Evolutionary conservation across 2,888 invertebrate species (phyloP).

Genomic region (Polyommatus icarus): DNA sequence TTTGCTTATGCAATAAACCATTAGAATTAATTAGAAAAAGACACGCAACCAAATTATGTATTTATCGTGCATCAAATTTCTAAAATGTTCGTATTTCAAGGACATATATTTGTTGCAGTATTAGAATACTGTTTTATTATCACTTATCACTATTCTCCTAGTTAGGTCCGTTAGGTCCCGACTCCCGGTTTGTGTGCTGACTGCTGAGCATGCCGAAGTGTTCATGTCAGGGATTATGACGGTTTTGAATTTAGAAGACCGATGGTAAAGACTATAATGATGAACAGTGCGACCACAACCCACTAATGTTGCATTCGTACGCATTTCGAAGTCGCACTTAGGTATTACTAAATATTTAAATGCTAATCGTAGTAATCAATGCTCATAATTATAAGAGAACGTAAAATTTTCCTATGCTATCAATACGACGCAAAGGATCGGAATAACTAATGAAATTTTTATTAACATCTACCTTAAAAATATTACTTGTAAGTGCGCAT

Average conservation of each 20-base stretch:
- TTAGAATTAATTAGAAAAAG: constrained; percentile 16
- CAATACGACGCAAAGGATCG: constrained; percentile 16
- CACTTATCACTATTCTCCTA: too few species aligned
- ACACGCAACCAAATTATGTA: neutral
- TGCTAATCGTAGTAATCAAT: constrained; percentile 4
- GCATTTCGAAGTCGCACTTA: neutral
- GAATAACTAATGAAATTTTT: neutral
- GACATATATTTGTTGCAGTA: neutral
- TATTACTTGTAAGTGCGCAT: neutral
- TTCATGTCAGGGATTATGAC: neutral
- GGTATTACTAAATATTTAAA: neutral
- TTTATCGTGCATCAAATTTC: neutral
- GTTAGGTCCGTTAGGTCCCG: neutral
- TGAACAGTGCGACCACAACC: neutral
- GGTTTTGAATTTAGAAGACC: neutral
- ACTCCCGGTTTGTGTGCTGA: neutral
- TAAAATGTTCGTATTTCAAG: neutral
- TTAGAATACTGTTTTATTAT: neutral
- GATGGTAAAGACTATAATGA: neutral
- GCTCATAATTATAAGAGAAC: neutral
- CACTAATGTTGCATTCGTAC: neutral
- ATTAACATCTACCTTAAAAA: neutral
- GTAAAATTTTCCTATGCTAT: constrained; percentile 14
- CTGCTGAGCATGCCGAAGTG: neutral
- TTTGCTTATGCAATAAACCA: neutral